Percentiles rank a stretch among this genome's conserved stretches.
Conservation (phyloP, 2,888 invertebrate species). For the Tenthredo notha region DNA sequence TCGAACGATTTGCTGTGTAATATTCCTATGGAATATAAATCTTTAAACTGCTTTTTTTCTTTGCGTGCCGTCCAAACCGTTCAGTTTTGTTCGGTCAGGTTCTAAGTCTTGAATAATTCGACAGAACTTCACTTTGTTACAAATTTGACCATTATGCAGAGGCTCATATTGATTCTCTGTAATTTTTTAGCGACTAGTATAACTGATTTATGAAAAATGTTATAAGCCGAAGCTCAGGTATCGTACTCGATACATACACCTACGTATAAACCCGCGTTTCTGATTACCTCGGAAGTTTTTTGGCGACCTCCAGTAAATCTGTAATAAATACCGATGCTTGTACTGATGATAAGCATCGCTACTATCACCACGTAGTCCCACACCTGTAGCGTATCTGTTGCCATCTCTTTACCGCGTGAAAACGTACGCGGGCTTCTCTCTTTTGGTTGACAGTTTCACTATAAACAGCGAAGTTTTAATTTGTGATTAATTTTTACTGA, state of each 20-base stretch:
- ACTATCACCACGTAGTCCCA: constrained; percentile 90
- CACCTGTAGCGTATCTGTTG: constrained; percentile 79
- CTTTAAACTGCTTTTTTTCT: constrained; percentile 11
- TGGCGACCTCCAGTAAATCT: constrained; percentile 91
- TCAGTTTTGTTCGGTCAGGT: neutral
- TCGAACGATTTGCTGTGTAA: constrained; percentile 88
- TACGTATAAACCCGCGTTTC: neutral
- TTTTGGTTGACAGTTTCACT: neutral
- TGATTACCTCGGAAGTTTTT: constrained; percentile 86
- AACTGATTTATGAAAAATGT: neutral
- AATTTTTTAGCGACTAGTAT: too few relatives aligned
- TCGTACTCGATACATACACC: neutral
- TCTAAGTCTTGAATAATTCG: neutral
- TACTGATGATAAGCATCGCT: constrained; percentile 85
- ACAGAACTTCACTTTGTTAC: neutral
- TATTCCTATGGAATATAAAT: constrained; percentile 84
- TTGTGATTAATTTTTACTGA: neutral
- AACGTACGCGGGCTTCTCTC: neutral
- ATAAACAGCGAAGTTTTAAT: neutral
- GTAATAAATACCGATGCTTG: constrained; percentile 90
- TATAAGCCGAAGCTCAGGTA: neutral
- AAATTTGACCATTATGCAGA: neutral
- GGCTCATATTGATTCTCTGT: neutral
- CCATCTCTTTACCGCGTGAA: constrained; percentile 67
- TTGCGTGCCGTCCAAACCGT: neutral